A percentile compares a stretch with the other conserved stretches of the same genome.
Conservation (phyloP, 2,888 invertebrate genomes). For the Macrosiphum euphorbiae region DNA sequence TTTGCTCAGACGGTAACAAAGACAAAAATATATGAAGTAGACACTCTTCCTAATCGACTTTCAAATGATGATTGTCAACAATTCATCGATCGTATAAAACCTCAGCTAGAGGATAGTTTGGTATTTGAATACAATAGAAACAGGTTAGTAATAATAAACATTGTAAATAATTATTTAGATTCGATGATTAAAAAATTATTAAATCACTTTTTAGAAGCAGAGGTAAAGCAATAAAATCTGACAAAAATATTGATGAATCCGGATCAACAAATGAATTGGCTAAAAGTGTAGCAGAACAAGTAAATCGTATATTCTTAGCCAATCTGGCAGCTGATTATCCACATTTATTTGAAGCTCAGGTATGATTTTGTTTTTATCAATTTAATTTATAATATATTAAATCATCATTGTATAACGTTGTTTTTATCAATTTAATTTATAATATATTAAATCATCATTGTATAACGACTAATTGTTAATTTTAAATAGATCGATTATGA, state of each 20-base stretch:
- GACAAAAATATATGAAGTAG: slow-evolving; percentile 78
- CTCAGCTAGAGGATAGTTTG: slow-evolving; percentile 77
- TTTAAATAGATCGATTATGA: slow-evolving; percentile 78
- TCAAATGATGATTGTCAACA: slow-evolving; percentile 71
- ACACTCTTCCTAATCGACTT: slow-evolving; percentile 73
- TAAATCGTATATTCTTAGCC: slow-evolving; percentile 79
- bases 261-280: slow-evolving; percentile 68
- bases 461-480: slow-evolving; percentile 68
- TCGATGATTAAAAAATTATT: background rate
- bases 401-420: too few species aligned
- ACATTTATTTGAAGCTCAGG: slow-evolving; percentile 78
- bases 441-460: slow-evolving; percentile 22
- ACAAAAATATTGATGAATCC: slow-evolving; percentile 2
- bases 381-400: background rate
- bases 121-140: slow-evolving; percentile 75
- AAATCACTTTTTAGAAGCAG: slow-evolving; percentile 24
- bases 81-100: slow-evolving; percentile 73
- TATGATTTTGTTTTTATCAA: slow-evolving; percentile 68
- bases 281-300: slow-evolving; percentile 75
- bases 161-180: background rate
- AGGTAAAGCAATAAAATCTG: slow-evolving; percentile 17
- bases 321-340: slow-evolving; percentile 74
- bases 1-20: slow-evolving; percentile 83
- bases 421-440: slow-evolving; percentile 17
- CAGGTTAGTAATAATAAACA: slow-evolving; percentile 72